Evolutionary conservation across 1,140 invertebrate genomes (phyloP).

Genomic region (Drosophila ogumai): DNA sequence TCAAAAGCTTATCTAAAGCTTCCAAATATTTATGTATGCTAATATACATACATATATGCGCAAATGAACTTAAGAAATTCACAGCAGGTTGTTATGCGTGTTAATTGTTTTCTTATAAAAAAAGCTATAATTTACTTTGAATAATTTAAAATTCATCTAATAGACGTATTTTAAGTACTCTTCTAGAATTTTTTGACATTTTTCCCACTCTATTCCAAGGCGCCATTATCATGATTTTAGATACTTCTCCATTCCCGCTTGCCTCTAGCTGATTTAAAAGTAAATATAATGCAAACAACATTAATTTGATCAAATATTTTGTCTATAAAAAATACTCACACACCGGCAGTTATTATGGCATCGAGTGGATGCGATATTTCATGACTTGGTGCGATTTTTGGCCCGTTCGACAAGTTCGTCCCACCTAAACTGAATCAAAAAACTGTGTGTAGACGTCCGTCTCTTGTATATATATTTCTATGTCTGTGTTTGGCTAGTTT

Average conservation of each 20-base stretch:
- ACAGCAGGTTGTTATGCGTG: not conserved
- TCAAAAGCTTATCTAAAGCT: not conserved
- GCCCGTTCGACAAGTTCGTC: slow-evolving; percentile 76
- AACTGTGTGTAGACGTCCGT: slow-evolving; percentile 48
- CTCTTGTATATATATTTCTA: not conserved
- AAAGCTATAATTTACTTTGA: not conserved
- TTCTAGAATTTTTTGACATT: not conserved
- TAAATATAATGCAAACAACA: slow-evolving; percentile 67
- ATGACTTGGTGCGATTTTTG: slow-evolving; percentile 74
- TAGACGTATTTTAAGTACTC: not conserved
- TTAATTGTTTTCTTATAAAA: not conserved
- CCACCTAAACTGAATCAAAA: slow-evolving; percentile 73
- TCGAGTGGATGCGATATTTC: slow-evolving; percentile 58
- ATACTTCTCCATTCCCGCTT: slow-evolving; percentile 19
- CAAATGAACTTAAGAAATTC: no score
- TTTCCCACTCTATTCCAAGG: slow-evolving; percentile 4
- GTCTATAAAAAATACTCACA: slow-evolving; percentile 23
- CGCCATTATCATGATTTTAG: slow-evolving; percentile 8
- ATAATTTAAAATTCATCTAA: not conserved
- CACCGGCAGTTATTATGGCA: slow-evolving; percentile 47
- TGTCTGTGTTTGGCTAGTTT: slow-evolving; percentile 57
- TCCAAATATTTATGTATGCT: slow-evolving; percentile 8
- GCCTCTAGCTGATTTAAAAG: slow-evolving; percentile 59
- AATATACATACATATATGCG: not conserved
- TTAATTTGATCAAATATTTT: slow-evolving; percentile 73